A percentile compares a stretch with the other conserved stretches of the same genome.
Evolutionary conservation across 2,113 vertebrate species (phyloP).

Genomic region (Coryphaenoides rupestris): DNA sequence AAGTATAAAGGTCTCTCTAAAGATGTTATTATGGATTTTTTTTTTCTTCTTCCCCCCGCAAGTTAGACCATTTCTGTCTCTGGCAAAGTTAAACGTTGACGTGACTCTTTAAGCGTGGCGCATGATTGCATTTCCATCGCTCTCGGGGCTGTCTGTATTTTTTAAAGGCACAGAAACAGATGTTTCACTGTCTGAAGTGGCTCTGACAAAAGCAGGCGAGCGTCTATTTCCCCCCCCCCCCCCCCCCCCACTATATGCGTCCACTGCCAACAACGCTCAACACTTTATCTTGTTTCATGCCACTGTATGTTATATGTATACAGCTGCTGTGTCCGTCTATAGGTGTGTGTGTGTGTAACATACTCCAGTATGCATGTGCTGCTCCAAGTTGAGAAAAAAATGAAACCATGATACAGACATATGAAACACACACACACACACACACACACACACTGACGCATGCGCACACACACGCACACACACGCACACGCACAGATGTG

Average conservation of each 20-base stretch:
- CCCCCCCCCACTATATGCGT: conserved; percentile 6
- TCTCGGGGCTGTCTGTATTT: conserved; percentile 36
- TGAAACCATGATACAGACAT: conserved; percentile 23
- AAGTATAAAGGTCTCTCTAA: conserved; percentile 21
- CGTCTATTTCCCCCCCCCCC: conserved; percentile 24
- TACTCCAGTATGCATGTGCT: background rate
- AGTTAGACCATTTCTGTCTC: conserved; percentile 36
- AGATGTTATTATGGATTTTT: conserved; percentile 41
- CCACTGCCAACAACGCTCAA: conserved; percentile 1
- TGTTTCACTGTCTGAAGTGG: conserved; percentile 56
- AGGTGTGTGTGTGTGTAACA: background rate
- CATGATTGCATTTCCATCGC: conserved; percentile 60
- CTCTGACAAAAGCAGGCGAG: conserved; percentile 29
- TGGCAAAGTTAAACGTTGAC: conserved; percentile 34
- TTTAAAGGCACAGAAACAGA: conserved; percentile 58
- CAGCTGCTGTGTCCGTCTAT: background rate
- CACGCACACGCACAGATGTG: background rate
- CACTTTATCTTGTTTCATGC: conserved; percentile 21
- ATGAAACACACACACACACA: conserved; percentile 36
- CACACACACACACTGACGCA: conserved; percentile 18
- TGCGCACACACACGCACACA: background rate
- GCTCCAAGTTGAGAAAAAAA: background rate
- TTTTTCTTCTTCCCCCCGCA: conserved; percentile 49
- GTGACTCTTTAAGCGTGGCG: conserved; percentile 37
- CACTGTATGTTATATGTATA: conserved; percentile 6